A percentile compares a stretch with the other conserved stretches of the same genome.
phyloP scores from a whole-genome alignment of 2,888 invertebrate genomes.

The Coenonympha glycerion region DNA sequence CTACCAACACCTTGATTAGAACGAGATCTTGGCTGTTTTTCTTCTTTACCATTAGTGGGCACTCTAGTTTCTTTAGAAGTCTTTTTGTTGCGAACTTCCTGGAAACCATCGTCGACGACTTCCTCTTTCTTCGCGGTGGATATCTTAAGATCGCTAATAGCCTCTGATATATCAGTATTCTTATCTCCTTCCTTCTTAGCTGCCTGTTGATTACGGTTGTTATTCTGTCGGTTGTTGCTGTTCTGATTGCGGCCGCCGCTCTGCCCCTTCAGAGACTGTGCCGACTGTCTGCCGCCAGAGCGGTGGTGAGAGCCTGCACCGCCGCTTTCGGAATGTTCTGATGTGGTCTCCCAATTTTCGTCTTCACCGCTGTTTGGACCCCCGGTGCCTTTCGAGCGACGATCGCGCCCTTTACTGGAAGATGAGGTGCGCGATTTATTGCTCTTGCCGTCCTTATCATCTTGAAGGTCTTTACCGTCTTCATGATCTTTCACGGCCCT shows the following conservation, averaged over 20 bases:
- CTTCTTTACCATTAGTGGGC: slow-evolving; percentile 49
- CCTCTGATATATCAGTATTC: slow-evolving; percentile 58
- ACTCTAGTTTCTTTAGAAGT: slow-evolving; percentile 78
- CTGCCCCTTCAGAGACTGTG: slow-evolving; percentile 48
- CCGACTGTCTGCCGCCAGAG: slow-evolving; percentile 47
- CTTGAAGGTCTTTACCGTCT: slow-evolving; percentile 56
- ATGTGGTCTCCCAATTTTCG: slow-evolving; percentile 87
- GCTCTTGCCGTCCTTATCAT: slow-evolving; percentile 78
- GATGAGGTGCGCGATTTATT: slow-evolving; percentile 82
- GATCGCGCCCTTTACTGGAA: slow-evolving; percentile 70
- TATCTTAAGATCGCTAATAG: slow-evolving; percentile 61
- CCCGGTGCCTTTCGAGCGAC: slow-evolving; percentile 47
- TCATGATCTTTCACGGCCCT: slow-evolving; percentile 59
- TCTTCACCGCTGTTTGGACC: slow-evolving; percentile 71
- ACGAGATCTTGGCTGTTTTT: slow-evolving; percentile 65
- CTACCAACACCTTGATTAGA: slow-evolving; percentile 65
- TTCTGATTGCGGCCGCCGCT: slow-evolving; percentile 54
- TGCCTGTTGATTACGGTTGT: slow-evolving; percentile 46
- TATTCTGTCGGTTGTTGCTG: slow-evolving; percentile 51
- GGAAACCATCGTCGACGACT: slow-evolving; percentile 83
- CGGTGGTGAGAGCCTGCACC: slow-evolving; percentile 50
- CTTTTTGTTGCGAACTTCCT: slow-evolving; percentile 89
- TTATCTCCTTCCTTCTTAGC: slow-evolving; percentile 60
- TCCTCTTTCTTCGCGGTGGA: slow-evolving; percentile 60
- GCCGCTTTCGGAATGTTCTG: slow-evolving; percentile 84